These are phyloP conservation scores for Bradypodion ventrale DNA, from an alignment of 2,797 vertebrate species.

Conservation along the genomic window DNA sequence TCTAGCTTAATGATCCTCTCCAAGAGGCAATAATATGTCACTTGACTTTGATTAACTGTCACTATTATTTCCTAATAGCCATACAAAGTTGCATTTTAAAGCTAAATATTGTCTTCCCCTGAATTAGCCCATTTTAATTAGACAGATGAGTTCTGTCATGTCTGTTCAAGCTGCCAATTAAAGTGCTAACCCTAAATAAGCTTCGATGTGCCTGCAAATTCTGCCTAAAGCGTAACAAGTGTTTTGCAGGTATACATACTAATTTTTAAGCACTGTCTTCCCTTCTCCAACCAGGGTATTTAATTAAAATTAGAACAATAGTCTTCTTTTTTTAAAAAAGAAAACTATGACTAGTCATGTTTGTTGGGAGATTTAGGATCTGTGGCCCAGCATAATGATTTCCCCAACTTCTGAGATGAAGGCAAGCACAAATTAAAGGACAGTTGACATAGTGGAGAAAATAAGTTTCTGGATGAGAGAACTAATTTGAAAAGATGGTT, in stretches of 20 bases:
- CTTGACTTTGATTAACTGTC: constrained; percentile 68
- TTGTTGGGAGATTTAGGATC: too few relatives aligned
- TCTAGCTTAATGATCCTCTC: constrained; percentile 64
- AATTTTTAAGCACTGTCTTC: too few relatives aligned
- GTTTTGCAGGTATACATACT: not conserved
- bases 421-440: not conserved
- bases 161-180: constrained; percentile 53
- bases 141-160: constrained; percentile 53
- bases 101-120: constrained; percentile 54
- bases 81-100: constrained; percentile 63
- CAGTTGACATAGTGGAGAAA: not conserved
- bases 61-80: constrained; percentile 62
- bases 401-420: not conserved
- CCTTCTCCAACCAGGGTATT: not conserved
- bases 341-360: not conserved
- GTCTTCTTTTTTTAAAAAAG: not conserved
- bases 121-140: constrained; percentile 55
- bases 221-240: not conserved
- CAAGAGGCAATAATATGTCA: constrained; percentile 46
- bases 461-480: not conserved
- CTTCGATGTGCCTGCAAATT: not conserved
- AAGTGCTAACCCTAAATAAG: constrained; percentile 13
- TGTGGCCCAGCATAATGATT: not conserved
- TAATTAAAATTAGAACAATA: not conserved
- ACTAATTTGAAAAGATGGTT: not conserved